phyloP scores from a whole-genome alignment of 2,888 invertebrate species.

The Willowsia nigromaculata region DNA sequence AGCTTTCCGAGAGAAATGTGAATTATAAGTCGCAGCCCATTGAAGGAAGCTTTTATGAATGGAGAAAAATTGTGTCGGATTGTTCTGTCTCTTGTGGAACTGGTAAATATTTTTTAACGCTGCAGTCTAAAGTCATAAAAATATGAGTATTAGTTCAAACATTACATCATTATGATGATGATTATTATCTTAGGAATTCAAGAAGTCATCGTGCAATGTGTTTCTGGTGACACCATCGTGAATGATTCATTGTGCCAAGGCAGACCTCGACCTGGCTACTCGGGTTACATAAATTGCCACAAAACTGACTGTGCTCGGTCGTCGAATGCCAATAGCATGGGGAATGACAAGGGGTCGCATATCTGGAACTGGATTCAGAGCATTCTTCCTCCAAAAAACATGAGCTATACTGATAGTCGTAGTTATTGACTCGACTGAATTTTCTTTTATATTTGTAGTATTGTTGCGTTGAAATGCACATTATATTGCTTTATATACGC shows the following conservation, averaged over 20 bases:
- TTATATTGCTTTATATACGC: not conserved
- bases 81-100: constrained; percentile 78
- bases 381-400: constrained; percentile 72
- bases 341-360: constrained; percentile 40
- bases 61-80: constrained; percentile 77
- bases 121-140: no score
- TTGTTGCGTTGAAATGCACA: not conserved
- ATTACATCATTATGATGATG: not conserved
- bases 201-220: constrained; percentile 77
- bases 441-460: not conserved
- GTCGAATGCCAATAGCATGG: not conserved
- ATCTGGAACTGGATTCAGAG: constrained; percentile 77
- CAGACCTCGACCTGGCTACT: constrained; percentile 74
- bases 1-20: not conserved
- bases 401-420: constrained; percentile 28
- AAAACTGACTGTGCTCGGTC: constrained; percentile 62
- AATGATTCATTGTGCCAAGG: constrained; percentile 73
- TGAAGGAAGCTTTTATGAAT: constrained; percentile 78
- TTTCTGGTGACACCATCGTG: constrained; percentile 76
- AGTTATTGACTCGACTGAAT: constrained; percentile 31
- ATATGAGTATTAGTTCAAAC: no score
- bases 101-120: no score
- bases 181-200: constrained; percentile 72
- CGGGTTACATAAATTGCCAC: constrained; percentile 74
- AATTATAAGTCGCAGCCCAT: constrained; percentile 55